These are phyloP conservation scores for Microhierax caerulescens DNA, from an alignment of 2,797 vertebrate species.

Conservation along the genomic window DNA sequence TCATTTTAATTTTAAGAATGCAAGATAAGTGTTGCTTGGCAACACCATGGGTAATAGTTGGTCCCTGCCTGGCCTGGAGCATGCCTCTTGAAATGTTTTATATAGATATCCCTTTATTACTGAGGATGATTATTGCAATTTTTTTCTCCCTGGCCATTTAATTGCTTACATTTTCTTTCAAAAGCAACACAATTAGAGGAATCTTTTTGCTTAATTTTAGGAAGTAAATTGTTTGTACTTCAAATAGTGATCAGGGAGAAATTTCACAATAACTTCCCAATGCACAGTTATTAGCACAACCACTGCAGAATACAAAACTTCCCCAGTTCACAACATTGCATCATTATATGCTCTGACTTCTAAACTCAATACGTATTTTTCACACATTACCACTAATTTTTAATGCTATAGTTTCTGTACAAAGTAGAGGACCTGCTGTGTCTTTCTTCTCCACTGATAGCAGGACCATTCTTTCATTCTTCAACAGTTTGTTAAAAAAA, in stretches of 20 bases:
- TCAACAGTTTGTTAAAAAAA: background rate
- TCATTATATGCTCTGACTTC: background rate
- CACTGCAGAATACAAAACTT: background rate
- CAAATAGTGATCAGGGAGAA: background rate
- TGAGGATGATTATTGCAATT: background rate
- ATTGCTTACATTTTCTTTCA: background rate
- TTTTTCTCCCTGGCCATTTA: background rate
- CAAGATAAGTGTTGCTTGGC: conserved; percentile 18
- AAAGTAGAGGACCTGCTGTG: background rate
- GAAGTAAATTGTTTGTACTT: background rate
- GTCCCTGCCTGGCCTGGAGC: background rate
- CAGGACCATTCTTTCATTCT: background rate
- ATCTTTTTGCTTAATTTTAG: background rate
- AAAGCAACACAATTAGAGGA: background rate
- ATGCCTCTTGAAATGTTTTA: background rate
- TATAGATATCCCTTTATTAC: background rate
- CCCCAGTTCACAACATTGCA: background rate
- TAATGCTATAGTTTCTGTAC: background rate
- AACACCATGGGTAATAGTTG: background rate
- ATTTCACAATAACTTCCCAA: background rate
- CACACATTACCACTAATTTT: background rate
- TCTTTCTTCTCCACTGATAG: background rate
- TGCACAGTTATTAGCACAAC: background rate
- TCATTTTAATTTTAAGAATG: conserved; percentile 30
- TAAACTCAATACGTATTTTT: background rate